Evolutionary conservation across 2,797 vertebrate species (phyloP).

Genomic region (Amblyraja radiata): DNA sequence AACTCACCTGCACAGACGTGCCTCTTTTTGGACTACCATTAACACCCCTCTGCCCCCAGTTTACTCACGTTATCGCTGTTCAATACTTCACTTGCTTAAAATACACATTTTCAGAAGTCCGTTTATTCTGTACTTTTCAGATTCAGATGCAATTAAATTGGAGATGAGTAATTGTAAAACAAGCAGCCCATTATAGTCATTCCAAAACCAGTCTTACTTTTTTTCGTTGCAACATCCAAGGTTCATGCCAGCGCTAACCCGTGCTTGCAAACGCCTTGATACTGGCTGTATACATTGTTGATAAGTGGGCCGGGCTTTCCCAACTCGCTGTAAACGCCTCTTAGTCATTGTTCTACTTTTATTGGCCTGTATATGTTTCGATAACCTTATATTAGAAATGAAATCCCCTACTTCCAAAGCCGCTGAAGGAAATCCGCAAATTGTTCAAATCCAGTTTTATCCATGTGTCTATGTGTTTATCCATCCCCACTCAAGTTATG

Average conservation of each 20-base stretch:
- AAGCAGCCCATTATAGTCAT: neutral
- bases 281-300: neutral
- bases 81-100: neutral
- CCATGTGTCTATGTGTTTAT: too few relatives aligned
- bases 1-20: neutral
- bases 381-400: too few relatives aligned
- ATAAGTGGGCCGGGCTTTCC: neutral
- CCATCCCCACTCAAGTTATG: neutral
- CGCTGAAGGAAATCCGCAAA: slow-evolving; percentile 17
- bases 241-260: neutral
- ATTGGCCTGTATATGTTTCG: neutral
- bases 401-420: neutral
- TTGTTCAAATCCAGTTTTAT: neutral
- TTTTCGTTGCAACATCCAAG: neutral
- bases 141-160: neutral
- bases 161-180: too few relatives aligned
- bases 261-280: neutral
- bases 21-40: neutral
- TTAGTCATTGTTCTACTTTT: neutral
- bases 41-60: neutral
- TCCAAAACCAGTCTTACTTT: neutral
- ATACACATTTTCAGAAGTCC: neutral
- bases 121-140: neutral
- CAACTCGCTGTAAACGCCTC: neutral
- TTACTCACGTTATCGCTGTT: neutral